These are phyloP conservation scores for Myotis myotis DNA, from an alignment of 2,797 vertebrate species.

Conservation along the genomic window DNA sequence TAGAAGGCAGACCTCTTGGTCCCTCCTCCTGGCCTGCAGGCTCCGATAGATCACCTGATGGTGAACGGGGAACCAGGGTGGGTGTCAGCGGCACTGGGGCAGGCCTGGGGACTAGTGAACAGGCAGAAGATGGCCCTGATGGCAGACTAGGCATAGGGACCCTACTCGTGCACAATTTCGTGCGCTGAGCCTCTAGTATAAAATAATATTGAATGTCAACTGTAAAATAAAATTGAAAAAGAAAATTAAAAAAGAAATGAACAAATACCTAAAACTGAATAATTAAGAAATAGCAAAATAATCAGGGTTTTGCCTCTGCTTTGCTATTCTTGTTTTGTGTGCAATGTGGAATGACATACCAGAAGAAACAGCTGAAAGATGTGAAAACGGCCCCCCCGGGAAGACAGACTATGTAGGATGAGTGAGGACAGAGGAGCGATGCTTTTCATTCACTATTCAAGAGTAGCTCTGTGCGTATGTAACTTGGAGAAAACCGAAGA, in stretches of 20 bases:
- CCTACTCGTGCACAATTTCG: too few species aligned
- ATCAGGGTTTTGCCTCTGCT: neutral
- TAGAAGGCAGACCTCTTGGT: too few species aligned
- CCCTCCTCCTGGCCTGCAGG: too few species aligned
- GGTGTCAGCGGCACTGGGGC: too few species aligned
- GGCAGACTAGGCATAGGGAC: too few species aligned
- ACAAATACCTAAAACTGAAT: neutral
- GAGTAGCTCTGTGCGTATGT: neutral
- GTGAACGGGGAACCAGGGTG: too few species aligned
- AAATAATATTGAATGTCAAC: neutral
- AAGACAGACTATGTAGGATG: neutral
- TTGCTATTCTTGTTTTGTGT: neutral
- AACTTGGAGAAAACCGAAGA: neutral
- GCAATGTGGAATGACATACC: neutral
- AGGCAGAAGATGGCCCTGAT: too few species aligned
- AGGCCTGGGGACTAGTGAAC: too few species aligned
- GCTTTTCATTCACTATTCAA: neutral
- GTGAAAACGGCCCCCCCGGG: neutral
- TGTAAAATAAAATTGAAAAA: neutral
- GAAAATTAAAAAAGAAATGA: neutral
- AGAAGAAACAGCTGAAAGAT: neutral
- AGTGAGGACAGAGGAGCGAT: neutral
- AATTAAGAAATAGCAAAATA: neutral
- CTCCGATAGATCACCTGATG: too few species aligned
- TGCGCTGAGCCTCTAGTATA: neutral